Percentiles rank a stretch among this genome's conserved stretches.
Evolutionary conservation across 2,797 vertebrate genomes (phyloP).

Genomic region (Enteromius treurensis): DNA sequence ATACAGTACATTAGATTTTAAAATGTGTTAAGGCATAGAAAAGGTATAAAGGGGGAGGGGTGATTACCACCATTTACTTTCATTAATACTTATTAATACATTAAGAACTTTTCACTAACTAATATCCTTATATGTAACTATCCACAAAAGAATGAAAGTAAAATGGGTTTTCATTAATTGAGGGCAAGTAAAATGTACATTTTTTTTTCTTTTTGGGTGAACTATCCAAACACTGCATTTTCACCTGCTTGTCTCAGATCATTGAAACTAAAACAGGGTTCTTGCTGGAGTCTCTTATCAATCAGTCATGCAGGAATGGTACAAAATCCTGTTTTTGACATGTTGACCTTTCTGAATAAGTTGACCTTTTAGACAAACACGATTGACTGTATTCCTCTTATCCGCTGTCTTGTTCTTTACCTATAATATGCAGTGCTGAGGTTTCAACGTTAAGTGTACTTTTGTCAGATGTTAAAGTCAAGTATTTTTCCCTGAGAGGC

Average conservation of each 20-base stretch:
- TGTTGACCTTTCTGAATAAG: slow-evolving; percentile 15
- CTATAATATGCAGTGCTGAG: not conserved
- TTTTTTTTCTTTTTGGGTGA: not conserved
- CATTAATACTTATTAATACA: too few relatives aligned
- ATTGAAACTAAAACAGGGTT: slow-evolving; percentile 3
- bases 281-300: not conserved
- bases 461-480: slow-evolving; percentile 25
- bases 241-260: slow-evolving; percentile 1
- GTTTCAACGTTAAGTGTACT: not conserved
- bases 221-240: not conserved
- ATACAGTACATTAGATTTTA: not conserved
- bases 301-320: not conserved
- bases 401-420: not conserved
- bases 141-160: not conserved
- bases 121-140: not conserved
- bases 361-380: slow-evolving; percentile 18
- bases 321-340: slow-evolving; percentile 4
- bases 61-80: not conserved
- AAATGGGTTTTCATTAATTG: not conserved
- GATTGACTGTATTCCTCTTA: slow-evolving; percentile 10
- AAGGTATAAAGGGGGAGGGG: not conserved
- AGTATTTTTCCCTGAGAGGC: slow-evolving; percentile 38
- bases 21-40: not conserved
- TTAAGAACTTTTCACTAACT: not conserved
- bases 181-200: not conserved